Percentiles rank a stretch among this genome's conserved stretches.
These are phyloP conservation scores for Phalacrocorax pelagicus DNA, from an alignment of 2,113 vertebrate genomes.

Conservation along the genomic window DNA sequence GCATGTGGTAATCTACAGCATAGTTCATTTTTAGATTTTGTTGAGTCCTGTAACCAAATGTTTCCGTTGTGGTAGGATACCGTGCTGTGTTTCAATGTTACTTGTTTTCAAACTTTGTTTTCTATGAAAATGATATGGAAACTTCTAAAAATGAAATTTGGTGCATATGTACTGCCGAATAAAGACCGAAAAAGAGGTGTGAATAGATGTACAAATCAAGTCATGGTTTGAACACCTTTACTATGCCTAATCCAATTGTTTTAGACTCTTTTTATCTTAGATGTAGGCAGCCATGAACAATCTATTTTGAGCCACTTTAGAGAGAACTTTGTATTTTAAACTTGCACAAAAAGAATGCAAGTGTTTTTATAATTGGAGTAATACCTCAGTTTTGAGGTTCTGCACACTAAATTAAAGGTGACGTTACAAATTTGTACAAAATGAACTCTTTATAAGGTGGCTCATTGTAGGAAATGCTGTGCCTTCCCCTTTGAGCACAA, in stretches of 20 bases:
- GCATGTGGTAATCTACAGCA: constrained; percentile 95
- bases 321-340: constrained; percentile 85
- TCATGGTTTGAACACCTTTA: constrained; percentile 85
- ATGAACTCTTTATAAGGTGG: constrained; percentile 87
- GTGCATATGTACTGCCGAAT: constrained; percentile 93
- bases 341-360: constrained; percentile 82
- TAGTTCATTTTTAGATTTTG: constrained; percentile 95
- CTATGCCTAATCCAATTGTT: constrained; percentile 90
- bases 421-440: constrained; percentile 79
- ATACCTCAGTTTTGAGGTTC: constrained; percentile 84
- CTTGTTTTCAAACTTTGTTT: constrained; percentile 90
- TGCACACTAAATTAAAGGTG: constrained; percentile 79
- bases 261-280: constrained; percentile 87
- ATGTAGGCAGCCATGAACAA: constrained; percentile 89
- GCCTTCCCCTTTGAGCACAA: constrained; percentile 89
- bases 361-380: constrained; percentile 87
- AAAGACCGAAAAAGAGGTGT: constrained; percentile 85
- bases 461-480: constrained; percentile 87
- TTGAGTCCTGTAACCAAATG: constrained; percentile 92
- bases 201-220: constrained; percentile 87
- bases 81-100: constrained; percentile 95
- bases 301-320: constrained; percentile 92
- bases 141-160: constrained; percentile 89
- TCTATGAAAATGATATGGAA: constrained; percentile 91
- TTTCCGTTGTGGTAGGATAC: constrained; percentile 89